Evolutionary conservation across 2,797 vertebrate species (phyloP), one percentile per base, ranked within the genome.

Genomic region (Sphenodon punctatus): DNA sequence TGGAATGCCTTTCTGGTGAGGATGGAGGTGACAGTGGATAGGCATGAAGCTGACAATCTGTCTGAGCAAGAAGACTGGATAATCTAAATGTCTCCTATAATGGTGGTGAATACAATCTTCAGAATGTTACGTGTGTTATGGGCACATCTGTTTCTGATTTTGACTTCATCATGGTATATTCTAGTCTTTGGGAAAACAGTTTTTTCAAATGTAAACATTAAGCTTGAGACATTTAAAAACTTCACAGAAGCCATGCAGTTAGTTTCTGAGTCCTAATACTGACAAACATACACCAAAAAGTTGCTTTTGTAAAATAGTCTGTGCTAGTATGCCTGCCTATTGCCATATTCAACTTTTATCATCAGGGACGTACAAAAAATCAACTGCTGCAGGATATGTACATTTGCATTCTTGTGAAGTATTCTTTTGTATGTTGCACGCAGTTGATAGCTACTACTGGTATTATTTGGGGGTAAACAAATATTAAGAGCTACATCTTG

Each of bases 341-440:
- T 58, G 20, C 11, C n/a, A 8, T 7, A 2, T 8, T 59, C n/a
- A 53, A 10, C 53, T 53, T 53, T n/a, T 17, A 27, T 30, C 53
- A 42, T 87, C 32, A 45, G 7, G 65, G 75, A 7, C 32, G 51
- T 53, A 10, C 49, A 43, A 84, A 80, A 80, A 48, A 9, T 9
- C 69, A 32, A 58, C 7, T 34, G 30, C 32, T 36, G 56, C n/a
- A 67, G 32, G n/a, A 10, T 17, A 5, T 68, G 46, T 5, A 84
- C 79, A 8, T 86, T 83, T 87, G 73, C 46, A 25, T 65, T 78
- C 2, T 82, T 51, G 8, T 27, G 39, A 71, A n/a, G 7, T 68
- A 69, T 60, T 59, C 4, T 11, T 3, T 60, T 82, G 43, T 82
- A n/a, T n/a, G n/a, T n/a, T n/a, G n/a, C n/a, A n/a, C n/a, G n/a